phyloP scores from a whole-genome alignment of 2,797 vertebrate genomes.

The Lithobates pipiens region DNA sequence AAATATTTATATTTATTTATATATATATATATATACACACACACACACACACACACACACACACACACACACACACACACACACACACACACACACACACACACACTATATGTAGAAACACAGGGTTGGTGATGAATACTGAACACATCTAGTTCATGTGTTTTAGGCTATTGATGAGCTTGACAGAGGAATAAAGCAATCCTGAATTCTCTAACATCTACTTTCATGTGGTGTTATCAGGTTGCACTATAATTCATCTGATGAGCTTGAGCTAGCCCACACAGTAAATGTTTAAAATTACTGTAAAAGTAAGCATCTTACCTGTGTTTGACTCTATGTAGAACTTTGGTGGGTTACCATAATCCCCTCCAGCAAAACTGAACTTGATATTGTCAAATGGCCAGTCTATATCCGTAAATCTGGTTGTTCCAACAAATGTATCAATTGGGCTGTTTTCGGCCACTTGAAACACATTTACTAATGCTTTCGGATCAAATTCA shows the following conservation, averaged over 20 bases:
- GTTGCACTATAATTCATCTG: neutral
- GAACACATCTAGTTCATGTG: too few species aligned
- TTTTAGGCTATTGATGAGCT: too few species aligned
- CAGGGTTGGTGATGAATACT: too few species aligned
- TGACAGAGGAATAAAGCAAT: too few species aligned
- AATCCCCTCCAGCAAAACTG: slow-evolving; percentile 34
- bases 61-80: too few species aligned
- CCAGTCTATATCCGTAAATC: slow-evolving; percentile 62
- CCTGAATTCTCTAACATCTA: neutral
- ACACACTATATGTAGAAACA: too few species aligned
- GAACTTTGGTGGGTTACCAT: slow-evolving; percentile 63
- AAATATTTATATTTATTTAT: too few species aligned
- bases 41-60: too few species aligned
- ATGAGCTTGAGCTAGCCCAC: too few species aligned
- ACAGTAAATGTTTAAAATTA: neutral
- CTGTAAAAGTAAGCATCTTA: neutral
- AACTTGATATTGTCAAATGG: slow-evolving; percentile 64
- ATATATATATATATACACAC: too few species aligned
- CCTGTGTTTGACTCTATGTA: slow-evolving; percentile 61
- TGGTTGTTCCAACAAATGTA: slow-evolving; percentile 54
- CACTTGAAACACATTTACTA: slow-evolving; percentile 50
- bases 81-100: too few species aligned
- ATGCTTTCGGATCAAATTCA: slow-evolving; percentile 34
- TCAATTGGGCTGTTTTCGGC: slow-evolving; percentile 62
- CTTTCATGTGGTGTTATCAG: neutral